Base-by-base conservation (phyloP, 2,113 vertebrate genomes). In the Gambusia holbrooki region DNA sequence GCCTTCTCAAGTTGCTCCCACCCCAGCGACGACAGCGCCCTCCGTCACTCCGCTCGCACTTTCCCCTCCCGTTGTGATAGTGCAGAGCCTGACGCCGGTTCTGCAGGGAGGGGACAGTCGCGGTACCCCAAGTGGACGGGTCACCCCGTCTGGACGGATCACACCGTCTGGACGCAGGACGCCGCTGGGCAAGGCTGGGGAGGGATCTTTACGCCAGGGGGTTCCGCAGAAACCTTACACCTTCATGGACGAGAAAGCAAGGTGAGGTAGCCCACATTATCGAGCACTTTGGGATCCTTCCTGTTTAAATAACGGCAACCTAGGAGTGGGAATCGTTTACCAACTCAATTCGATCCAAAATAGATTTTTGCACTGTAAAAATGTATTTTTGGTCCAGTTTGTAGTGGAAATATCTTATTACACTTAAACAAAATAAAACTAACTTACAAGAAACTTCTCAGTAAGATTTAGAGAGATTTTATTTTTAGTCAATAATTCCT, bases 141-240 rank as follows among this genome's bases (percentile, higher is more conserved):
- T 77, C 32, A 92, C 92, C 1, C 90, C 92, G 0, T 87, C 90
- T 1, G 92, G 94, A 14, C 84, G 92, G 30, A 61, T 71, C 13
- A 92, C 93, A 1, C 91, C 93, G 2, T 90, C 90, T 0, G 93
- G 94, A 19, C 92, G 92, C 9, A 90, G 84, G 61, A 92, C 93
- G 0, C 92, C 92, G 0, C 74, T 91, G 15, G 91, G 90, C 12
- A 96, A 94, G 17, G 32, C 90, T 40, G 91, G 92, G 66, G 93
- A 95, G 42, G 95, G 95, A 0, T 87, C 93, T 0, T 91, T 99
- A 72, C 95, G 97, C 29, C 97, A 97, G 84, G 98, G 97, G 0
- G 94, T 96, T 14, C 97, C 97, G 45, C 98, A 99, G 92, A 99
- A 99, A 86, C 98, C 98, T 0, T 99, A 99, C 73, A 99, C 98